Conservation (phyloP, 2,888 invertebrate genomes). For the Frankliniella fusca region DNA sequence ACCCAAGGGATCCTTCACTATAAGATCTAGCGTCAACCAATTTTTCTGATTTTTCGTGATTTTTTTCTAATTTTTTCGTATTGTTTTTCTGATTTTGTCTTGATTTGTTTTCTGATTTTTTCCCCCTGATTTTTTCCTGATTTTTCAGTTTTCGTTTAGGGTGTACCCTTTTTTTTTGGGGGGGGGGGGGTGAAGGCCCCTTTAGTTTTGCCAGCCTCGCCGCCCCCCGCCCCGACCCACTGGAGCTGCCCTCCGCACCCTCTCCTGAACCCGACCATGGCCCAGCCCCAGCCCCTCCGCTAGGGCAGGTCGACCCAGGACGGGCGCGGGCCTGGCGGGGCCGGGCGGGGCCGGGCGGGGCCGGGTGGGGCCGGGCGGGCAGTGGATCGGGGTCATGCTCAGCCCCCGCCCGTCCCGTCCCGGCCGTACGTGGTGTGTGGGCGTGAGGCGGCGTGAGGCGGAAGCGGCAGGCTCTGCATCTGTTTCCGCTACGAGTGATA, state of each 20-base stretch:
- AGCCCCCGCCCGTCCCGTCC: too few relatives aligned
- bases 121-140: too few relatives aligned
- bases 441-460: background rate
- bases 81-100: too few relatives aligned
- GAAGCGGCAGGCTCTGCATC: constrained; percentile 9
- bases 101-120: too few relatives aligned
- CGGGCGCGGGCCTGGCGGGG: background rate
- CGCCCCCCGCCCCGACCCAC: background rate
- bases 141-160: too few relatives aligned
- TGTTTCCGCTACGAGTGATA: constrained; percentile 3
- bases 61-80: too few relatives aligned
- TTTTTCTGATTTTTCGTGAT: too few relatives aligned
- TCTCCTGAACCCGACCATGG: background rate
- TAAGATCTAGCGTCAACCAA: too few relatives aligned
- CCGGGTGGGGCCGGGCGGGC: background rate
- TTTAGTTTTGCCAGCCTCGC: background rate
- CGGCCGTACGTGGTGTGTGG: background rate
- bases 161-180: too few relatives aligned
- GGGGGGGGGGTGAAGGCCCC: too few relatives aligned
- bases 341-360: background rate
- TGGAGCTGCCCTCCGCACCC: too few relatives aligned
- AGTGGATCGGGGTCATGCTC: background rate
- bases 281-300: background rate
- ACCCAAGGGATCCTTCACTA: too few relatives aligned
- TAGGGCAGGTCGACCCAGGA: background rate